Evolutionary conservation across 2,888 invertebrate genomes (phyloP), one percentile per base, ranked within the genome.

Genomic region (Cheilosia soror): DNA sequence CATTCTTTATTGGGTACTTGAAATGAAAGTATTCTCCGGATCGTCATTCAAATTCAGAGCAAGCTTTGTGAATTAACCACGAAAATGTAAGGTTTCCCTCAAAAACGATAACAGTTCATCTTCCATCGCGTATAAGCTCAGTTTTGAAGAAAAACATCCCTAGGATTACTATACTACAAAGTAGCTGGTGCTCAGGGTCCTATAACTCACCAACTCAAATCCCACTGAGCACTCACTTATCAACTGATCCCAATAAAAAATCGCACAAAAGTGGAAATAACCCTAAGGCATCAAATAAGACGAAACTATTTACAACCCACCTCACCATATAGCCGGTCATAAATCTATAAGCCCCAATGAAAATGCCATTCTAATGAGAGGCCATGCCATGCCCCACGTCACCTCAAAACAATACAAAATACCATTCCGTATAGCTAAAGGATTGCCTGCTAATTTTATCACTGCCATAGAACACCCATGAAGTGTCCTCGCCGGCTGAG

Each of bases 391-490:
- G 68, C 76, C 49, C 55, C 65, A 49, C 60, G 55, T 55, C 55
- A 75, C 71, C 57, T 69, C 57, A 13, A 60, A 76, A 71, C 71
- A 76, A 85, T 85, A 68, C 71, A 60, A 76, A 62, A 71, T 71
- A 47, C 76, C 84, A 76, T 63, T 55, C 44, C 66, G 37, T 37
- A 53, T 66, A 55, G 47, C 31, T 80, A 80, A 80, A 80, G 75
- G 60, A 84, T 84, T 37, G 75, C 81, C 85, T 85, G 85, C 85
- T 85, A 85, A 85, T 85, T 85, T 85, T 85, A 85, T 85, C 81
- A 81, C 85, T 51, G 42, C 85, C 85, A 85, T 85, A 86, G 86
- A 86, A 86, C 86, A 86, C 86, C 86, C 86, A 86, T 86, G 82
- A 82, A 82, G 86, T 86, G 86, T 86, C 86, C 86, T 78, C 82